Evolutionary conservation across 2,113 vertebrate species (phyloP).

Genomic region (Caloenas nicobarica): DNA sequence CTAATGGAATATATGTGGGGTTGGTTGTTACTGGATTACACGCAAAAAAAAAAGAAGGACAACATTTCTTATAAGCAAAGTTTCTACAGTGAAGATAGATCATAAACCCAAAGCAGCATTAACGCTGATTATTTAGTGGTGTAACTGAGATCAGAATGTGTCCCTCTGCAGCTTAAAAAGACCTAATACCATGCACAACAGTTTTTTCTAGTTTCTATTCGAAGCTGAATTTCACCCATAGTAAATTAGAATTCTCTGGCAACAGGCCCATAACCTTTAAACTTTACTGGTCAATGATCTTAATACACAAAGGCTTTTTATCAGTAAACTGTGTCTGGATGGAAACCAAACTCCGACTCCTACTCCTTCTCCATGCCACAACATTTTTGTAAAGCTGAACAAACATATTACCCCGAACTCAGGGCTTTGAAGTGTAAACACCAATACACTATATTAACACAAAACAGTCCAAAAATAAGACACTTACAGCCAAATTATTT

Average conservation of each 20-base stretch:
- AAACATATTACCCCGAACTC: not conserved
- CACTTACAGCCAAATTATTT: not conserved
- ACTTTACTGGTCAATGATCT: conserved; percentile 30
- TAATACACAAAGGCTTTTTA: conserved; percentile 49
- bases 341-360: not conserved
- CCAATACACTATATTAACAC: not conserved
- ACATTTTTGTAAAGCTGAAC: conserved; percentile 49
- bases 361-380: conserved; percentile 25
- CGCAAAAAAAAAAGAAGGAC: not conserved
- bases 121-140: not conserved
- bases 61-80: not conserved
- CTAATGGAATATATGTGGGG: not conserved
- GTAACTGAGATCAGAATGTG: not conserved
- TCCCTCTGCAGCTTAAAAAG: not conserved
- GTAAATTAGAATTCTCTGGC: conserved; percentile 40
- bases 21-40: not conserved
- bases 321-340: conserved; percentile 18
- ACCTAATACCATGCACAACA: not conserved
- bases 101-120: not conserved
- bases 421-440: conserved; percentile 42
- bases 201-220: not conserved
- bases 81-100: not conserved
- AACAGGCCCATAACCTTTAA: conserved; percentile 28
- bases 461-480: not conserved
- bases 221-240: conserved; percentile 28